Conservation (phyloP, 2,888 invertebrate genomes). For the Aleiodes testaceus region DNA sequence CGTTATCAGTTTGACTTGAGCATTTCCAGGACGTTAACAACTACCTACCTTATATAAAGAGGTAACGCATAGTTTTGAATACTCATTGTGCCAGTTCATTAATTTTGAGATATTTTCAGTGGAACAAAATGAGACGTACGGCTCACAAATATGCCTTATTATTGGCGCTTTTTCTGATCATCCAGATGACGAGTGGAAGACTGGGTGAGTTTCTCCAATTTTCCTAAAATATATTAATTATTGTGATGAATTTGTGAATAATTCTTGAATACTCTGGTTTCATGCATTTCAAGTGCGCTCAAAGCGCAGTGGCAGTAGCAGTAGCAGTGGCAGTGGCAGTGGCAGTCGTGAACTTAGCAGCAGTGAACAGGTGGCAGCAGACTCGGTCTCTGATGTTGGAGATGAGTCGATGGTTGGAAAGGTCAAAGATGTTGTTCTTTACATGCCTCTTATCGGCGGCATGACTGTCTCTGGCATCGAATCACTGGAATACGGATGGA, state of each 20-base stretch:
- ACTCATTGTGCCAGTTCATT: slow-evolving; percentile 12
- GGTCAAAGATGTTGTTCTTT: neutral
- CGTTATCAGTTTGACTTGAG: neutral
- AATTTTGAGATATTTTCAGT: neutral
- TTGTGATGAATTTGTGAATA: too few species aligned
- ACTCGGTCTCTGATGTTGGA: neutral
- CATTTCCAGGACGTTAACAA: neutral
- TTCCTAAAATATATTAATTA: neutral
- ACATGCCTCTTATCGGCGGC: slow-evolving; percentile 48
- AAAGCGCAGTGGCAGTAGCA: slow-evolving; percentile 1
- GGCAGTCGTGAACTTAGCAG: neutral
- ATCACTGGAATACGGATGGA: slow-evolving; percentile 31
- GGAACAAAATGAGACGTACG: neutral
- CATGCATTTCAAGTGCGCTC: too few species aligned
- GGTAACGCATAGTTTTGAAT: neutral
- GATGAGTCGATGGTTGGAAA: neutral
- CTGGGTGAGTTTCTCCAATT: neutral
- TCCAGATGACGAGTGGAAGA: neutral
- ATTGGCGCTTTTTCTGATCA: neutral
- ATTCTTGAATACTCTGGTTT: too few species aligned
- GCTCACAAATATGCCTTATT: neutral
- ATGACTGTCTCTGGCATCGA: neutral
- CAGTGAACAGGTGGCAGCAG: neutral
- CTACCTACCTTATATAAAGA: slow-evolving; percentile 11
- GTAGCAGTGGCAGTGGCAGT: neutral